Evolutionary conservation across 2,113 vertebrate genomes (phyloP).

Genomic region (Neogobius melanostomus): DNA sequence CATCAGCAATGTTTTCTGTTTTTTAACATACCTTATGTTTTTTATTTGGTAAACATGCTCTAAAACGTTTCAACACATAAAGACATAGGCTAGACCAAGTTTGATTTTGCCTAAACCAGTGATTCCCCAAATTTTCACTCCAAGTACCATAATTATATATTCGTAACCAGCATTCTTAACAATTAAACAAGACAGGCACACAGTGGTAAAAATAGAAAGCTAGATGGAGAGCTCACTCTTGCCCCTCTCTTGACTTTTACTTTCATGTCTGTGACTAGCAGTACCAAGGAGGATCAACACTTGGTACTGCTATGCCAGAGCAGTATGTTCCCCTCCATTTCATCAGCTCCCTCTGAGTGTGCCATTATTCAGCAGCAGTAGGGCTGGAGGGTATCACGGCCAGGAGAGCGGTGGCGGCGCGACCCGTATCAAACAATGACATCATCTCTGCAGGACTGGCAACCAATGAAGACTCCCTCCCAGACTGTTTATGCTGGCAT

Average conservation of each 20-base stretch:
- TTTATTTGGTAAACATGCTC: not conserved
- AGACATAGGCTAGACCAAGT: too few species aligned
- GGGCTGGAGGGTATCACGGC: slow-evolving; percentile 3
- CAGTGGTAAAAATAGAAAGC: too few species aligned
- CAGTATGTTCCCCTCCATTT: slow-evolving; percentile 14
- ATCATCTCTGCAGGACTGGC: slow-evolving; percentile 77
- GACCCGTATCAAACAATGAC: slow-evolving; percentile 63
- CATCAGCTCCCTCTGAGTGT: slow-evolving; percentile 28
- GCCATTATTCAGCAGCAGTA: slow-evolving; percentile 54
- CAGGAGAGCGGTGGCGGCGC: slow-evolving; percentile 20
- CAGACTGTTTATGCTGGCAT: slow-evolving; percentile 23
- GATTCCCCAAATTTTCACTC: too few species aligned
- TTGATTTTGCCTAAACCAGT: too few species aligned
- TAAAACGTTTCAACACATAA: not conserved
- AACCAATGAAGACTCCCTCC: slow-evolving; percentile 26
- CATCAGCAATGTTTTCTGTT: not conserved
- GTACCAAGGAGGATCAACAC: slow-evolving; percentile 41
- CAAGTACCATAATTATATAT: too few species aligned
- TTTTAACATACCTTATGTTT: not conserved
- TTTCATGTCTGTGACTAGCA: slow-evolving; percentile 38
- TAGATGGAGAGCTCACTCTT: too few species aligned
- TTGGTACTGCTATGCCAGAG: not conserved
- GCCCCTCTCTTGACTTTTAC: not conserved
- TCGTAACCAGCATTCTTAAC: too few species aligned
- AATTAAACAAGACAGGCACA: too few species aligned